Evolutionary conservation across 2,113 vertebrate species (phyloP).

Genomic region (Xenopus tropicalis): DNA sequence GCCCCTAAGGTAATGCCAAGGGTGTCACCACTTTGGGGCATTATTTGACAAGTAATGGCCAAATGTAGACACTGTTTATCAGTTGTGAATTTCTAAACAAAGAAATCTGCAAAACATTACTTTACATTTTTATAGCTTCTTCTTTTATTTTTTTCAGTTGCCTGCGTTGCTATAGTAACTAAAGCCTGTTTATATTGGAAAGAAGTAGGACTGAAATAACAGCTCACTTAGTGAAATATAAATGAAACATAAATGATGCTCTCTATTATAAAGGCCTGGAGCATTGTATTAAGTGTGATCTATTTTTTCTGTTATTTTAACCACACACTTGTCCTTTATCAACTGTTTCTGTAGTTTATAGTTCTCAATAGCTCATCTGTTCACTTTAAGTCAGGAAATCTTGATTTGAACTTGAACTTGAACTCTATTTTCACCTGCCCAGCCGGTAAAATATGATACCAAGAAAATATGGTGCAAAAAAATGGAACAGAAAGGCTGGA

Average conservation of each 20-base stretch:
- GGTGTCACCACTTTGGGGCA: constrained; percentile 39
- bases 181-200: constrained; percentile 24
- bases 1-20: constrained; percentile 41
- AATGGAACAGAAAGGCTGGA: too few relatives aligned
- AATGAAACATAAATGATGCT: not conserved
- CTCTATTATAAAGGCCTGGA: not conserved
- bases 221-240: constrained; percentile 26
- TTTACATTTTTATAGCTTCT: constrained; percentile 20
- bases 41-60: constrained; percentile 40
- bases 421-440: too few relatives aligned
- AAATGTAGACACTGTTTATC: constrained; percentile 20
- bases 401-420: not conserved
- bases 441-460: too few relatives aligned
- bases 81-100: constrained; percentile 32
- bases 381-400: not conserved
- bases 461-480: too few relatives aligned
- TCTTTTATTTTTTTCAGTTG: constrained; percentile 13
- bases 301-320: not conserved
- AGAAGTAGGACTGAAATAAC: constrained; percentile 6
- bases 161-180: constrained; percentile 26
- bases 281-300: not conserved
- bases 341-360: not conserved
- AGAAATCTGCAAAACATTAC: constrained; percentile 31
- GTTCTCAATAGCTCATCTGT: not conserved
- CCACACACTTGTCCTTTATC: not conserved